Percentiles rank a stretch among this genome's conserved stretches.
Evolutionary conservation across 2,888 invertebrate genomes (phyloP).

Genomic region (Nasonia oneida): DNA sequence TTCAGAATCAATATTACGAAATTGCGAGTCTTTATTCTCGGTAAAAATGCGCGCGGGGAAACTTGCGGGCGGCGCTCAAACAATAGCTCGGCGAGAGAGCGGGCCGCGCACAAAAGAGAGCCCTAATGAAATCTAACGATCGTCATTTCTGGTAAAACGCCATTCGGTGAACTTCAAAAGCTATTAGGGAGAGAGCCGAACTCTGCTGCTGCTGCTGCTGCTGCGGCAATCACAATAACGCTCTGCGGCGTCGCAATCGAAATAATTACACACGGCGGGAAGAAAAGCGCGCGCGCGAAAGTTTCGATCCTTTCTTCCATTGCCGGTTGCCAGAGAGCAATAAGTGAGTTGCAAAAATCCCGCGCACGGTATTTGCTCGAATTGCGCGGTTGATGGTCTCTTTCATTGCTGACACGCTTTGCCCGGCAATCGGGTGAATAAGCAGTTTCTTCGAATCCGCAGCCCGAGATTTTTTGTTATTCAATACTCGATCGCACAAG

Average conservation of each 20-base stretch:
- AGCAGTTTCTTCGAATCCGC: conserved; percentile 22
- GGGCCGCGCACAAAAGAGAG: background rate
- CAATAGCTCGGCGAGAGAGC: conserved; percentile 11
- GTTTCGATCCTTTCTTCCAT: background rate
- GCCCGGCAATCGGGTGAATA: conserved; percentile 24
- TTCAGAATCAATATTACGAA: conserved; percentile 47
- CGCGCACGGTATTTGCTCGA: background rate
- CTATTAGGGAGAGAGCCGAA: conserved; percentile 25
- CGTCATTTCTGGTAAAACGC: conserved; percentile 46
- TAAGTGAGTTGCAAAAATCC: conserved; percentile 5
- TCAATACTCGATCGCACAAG: background rate
- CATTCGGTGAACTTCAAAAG: conserved; percentile 51
- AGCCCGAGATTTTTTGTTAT: conserved; percentile 21
- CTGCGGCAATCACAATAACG: conserved; percentile 32
- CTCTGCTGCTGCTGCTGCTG: background rate
- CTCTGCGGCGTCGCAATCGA: no score
- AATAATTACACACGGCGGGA: background rate
- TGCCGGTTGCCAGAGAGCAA: background rate
- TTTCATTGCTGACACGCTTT: conserved; percentile 22
- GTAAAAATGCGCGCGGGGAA: conserved; percentile 15
- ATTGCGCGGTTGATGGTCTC: background rate
- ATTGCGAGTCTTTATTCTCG: conserved; percentile 17
- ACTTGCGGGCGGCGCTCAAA: background rate
- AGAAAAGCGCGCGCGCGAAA: background rate
- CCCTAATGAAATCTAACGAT: conserved; percentile 57